Evolutionary conservation across 1,140 invertebrate species (phyloP), one percentile per base, ranked within the genome.

Genomic region (Megalopta genalis): DNA sequence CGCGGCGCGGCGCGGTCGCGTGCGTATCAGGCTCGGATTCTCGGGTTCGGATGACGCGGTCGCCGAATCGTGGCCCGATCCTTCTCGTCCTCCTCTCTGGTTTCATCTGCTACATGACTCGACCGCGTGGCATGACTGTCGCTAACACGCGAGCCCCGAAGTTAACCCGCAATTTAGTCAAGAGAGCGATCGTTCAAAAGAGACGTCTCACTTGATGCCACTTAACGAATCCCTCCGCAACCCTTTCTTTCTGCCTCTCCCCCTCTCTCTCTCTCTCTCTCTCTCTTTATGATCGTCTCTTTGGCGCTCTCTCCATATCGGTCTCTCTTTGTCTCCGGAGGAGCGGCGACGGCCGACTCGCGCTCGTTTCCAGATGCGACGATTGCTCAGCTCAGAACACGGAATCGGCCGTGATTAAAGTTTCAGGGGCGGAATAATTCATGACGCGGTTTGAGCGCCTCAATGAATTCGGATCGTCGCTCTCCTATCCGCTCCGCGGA

Each of bases 131-230:
- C 85, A 87, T 84, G 83, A 90, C 88, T 89, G 86, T 89, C 88
- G 83, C 88, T 84, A 89, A 88, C 88, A 89, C 85, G 81, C 88
- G 83, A 89, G 89, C 88, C 87, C 81, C 83, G 80, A 88, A 88
- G 88, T 90, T 88, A 89, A 89, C 87, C 88, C 88, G 86, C 88
- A 84, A 89, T 88, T 90, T 87, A 85, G 86, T 77, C 84, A 7
- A 83, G 78, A 80, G 60, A 64, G 84, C 80, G 76, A 84, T 84
- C 76, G 80, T 77, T 80, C 84, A 81, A 84, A 85, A 86, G 84
- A 87, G 86, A 90, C 81, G 81, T 88, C 84, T 91, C 87, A 88
- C 88, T 90, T 80, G 77, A 81, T 82, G 78, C 84, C 82, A 88
- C 81, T 88, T 83, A 86, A 82, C 86, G 71, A 84, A 86, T 87